Percentiles rank a stretch among this genome's conserved stretches.
Evolutionary conservation across 2,797 vertebrate genomes (phyloP).

Genomic region (Trematomus bernacchii): DNA sequence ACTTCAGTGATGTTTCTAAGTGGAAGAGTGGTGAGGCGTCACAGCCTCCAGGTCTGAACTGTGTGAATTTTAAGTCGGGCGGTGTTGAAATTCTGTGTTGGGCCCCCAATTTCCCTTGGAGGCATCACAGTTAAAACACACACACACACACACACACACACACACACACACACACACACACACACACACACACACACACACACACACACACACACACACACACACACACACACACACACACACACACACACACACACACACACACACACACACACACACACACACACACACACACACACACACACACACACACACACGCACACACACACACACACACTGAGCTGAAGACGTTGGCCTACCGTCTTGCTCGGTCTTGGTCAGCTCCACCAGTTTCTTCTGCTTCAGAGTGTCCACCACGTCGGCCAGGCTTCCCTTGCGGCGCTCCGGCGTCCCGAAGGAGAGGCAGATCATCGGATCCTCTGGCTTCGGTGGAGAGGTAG

Average conservation of each 20-base stretch:
- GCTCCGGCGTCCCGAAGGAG: slow-evolving; percentile 93
- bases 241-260: too few relatives aligned
- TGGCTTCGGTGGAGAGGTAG: slow-evolving; percentile 95
- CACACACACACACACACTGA: neutral
- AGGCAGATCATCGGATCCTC: slow-evolving; percentile 91
- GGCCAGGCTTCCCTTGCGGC: slow-evolving; percentile 96
- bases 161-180: neutral
- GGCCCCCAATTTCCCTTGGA: neutral
- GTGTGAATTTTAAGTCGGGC: neutral
- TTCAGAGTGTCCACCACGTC: slow-evolving; percentile 98
- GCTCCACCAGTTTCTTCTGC: slow-evolving; percentile 97
- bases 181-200: too few relatives aligned
- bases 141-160: neutral
- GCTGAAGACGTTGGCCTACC: slow-evolving; percentile 80
- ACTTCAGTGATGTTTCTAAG: neutral
- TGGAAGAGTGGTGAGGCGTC: neutral
- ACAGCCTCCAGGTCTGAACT: slow-evolving; percentile 3
- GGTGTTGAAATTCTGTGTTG: too few relatives aligned
- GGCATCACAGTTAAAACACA: slow-evolving; percentile 9
- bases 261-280: too few relatives aligned
- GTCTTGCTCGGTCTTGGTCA: slow-evolving; percentile 96
- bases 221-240: too few relatives aligned
- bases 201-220: neutral
- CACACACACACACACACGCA: neutral
- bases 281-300: neutral